Base-by-base conservation (phyloP, 1,140 invertebrate species). In the Parasteatoda tepidariorum region DNA sequence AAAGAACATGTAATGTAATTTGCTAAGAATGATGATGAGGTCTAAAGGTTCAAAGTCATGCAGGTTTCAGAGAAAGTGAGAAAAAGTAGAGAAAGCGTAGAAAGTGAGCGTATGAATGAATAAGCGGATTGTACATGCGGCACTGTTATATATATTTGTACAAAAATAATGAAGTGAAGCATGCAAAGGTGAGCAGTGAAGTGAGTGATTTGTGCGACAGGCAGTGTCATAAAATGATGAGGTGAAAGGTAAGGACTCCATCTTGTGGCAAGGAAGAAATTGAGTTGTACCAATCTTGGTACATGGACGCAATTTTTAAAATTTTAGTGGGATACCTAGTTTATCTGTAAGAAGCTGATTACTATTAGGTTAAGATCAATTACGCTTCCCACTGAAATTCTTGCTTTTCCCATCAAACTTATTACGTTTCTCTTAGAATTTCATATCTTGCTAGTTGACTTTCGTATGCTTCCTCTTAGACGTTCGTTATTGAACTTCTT, bases 171-270 rank as follows among this genome's bases (percentile, higher is more conserved):
- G 24, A 38, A n/a, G 64, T 79, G 76, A 34, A 48, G 7, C 78
- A 81, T 81, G 78, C 78, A 64, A 5, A 68, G 76, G 62, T 54
- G 31, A 54, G 41, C 28, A 71, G 54, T 70, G 78, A 82, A 82
- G 66, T 70, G 78, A 81, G 11, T 30, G 33, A 61, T 41, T 38
- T 70, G 74, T 70, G 78, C 54, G 54, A 41, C 28, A 70, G 67
- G 64, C 54, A 41, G 55, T 66, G 11, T 70, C 68, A 81, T 54
- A 33, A 81, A 81, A 81, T 70, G n/a, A 70, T 81, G 66, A 81
- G 78, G 78, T 81, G 78, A 81, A 13, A 31, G 78, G 67, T 61
- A 54, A 82, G 78, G 78, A 70, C 67, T 71, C 33, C 66, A 71
- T 22, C 41, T 31, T 59, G 78, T 82, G 78, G 78, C 67, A 82